Conservation (phyloP, 2,113 vertebrate species). For the Ifrita kowaldi region DNA sequence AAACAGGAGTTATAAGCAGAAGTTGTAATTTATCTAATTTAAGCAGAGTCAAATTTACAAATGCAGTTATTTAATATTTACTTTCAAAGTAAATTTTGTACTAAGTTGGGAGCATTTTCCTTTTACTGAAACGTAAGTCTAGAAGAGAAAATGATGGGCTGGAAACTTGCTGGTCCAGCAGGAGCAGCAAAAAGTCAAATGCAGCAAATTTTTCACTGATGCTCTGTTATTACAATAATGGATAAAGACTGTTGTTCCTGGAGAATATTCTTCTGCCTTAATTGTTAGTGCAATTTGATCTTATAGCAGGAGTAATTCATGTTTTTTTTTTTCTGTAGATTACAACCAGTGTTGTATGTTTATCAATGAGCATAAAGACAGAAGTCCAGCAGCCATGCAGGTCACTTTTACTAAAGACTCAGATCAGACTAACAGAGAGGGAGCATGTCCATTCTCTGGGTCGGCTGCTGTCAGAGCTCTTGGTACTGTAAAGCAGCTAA, state of each 20-base stretch:
- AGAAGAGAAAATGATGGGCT: neutral
- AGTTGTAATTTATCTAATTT: neutral
- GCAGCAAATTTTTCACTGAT: neutral
- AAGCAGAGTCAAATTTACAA: neutral
- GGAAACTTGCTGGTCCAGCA: neutral
- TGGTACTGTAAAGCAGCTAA: neutral
- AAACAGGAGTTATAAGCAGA: neutral
- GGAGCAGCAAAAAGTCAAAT: neutral
- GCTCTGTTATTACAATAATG: neutral
- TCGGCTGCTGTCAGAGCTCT: neutral
- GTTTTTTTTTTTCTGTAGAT: neutral
- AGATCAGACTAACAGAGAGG: neutral
- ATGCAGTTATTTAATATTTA: neutral
- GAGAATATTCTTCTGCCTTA: neutral
- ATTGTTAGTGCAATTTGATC: neutral
- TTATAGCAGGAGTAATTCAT: neutral
- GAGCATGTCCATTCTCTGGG: neutral
- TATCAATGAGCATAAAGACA: neutral
- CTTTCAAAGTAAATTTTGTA: neutral
- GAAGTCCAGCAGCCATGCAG: neutral
- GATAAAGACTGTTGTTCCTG: neutral
- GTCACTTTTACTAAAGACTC: neutral
- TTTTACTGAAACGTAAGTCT: neutral
- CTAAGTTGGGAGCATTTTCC: neutral
- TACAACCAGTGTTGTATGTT: neutral